Conservation (phyloP, 2,888 invertebrate genomes). For the Geophilus truncorum region DNA sequence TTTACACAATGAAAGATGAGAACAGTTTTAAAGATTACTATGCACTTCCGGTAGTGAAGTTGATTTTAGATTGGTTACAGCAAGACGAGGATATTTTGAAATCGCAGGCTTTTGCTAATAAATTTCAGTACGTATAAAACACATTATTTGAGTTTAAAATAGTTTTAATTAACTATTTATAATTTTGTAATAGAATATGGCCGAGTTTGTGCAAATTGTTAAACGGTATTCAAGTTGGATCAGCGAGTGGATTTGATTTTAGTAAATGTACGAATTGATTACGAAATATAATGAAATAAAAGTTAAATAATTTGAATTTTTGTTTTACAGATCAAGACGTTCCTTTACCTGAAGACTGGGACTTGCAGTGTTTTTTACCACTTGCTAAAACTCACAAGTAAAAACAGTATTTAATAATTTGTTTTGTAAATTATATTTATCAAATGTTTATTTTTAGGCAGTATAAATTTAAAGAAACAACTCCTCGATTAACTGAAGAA, state of each 20-base stretch:
- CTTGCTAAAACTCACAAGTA: constrained; percentile 52
- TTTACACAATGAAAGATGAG: constrained; percentile 63
- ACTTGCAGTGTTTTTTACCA: constrained; percentile 72
- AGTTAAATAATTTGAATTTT: background rate
- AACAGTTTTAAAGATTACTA: constrained; percentile 58
- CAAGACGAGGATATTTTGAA: constrained; percentile 55
- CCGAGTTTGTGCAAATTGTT: constrained; percentile 70
- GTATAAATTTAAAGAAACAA: constrained; percentile 44
- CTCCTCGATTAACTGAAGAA: constrained; percentile 42
- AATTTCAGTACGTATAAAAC: constrained; percentile 40
- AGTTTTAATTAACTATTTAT: background rate
- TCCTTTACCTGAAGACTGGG: constrained; percentile 72
- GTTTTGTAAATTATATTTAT: background rate
- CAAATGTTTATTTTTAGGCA: constrained; percentile 39
- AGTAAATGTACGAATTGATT: constrained; percentile 54
- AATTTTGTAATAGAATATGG: constrained; percentile 58
- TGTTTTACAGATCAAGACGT: constrained; percentile 56
- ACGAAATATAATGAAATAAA: background rate
- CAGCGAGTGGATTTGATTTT: constrained; percentile 52
- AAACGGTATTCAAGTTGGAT: constrained; percentile 58
- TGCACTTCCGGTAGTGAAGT: constrained; percentile 67
- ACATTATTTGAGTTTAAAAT: background rate
- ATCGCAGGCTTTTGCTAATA: constrained; percentile 38
- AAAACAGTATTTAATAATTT: background rate
- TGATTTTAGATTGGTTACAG: constrained; percentile 67